Base-by-base conservation (phyloP, 2,113 vertebrate genomes). In the Triplophysa tibetana region DNA sequence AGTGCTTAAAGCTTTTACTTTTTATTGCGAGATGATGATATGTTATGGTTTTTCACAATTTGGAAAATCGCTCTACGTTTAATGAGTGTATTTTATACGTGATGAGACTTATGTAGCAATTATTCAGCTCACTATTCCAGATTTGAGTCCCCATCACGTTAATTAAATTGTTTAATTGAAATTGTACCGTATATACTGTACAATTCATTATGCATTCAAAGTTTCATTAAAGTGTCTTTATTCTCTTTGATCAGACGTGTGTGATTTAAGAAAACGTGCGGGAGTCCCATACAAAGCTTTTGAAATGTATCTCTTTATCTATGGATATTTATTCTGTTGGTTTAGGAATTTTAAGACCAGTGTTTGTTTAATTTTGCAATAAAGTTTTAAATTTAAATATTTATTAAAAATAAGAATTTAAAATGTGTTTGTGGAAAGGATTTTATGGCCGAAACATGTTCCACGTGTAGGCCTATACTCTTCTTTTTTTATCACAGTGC, bases 181-280 rank as follows among this genome's bases (percentile, higher is more conserved):
- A 81, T 82, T 81, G 48, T 83, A 89, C 89, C 91, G 91, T 91
- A 91, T 88, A 91, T 91, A 85, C 87, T 91, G 89, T 91, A 90
- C 85, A 84, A 90, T 92, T 85, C 88, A 90, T 90, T 90, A 91
- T 92, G 88, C 87, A 91, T 89, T 88, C 83, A 86, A 90, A 90
- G 89, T 91, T 92, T 90, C 88, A 93, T 92, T 93, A 92, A 92
- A 92, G 87, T 91, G 84, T 91, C 88, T 91, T 83, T 89, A 92
- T 92, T 92, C 90, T 82, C 88, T 92, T 93, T 93, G 90, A 91
- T 92, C 87, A 82, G 80, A 72, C 68, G n/a, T 56, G 61, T 84
- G 61, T 84, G 85, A 70, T 76, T 88, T 83, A 82, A 80, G 68
- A 75, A 77, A 75, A 73, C 12, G 56, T 81, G 33, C 72, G 45